Evolutionary conservation across 2,888 invertebrate species (phyloP).

Genomic region (Norana najaformis): DNA sequence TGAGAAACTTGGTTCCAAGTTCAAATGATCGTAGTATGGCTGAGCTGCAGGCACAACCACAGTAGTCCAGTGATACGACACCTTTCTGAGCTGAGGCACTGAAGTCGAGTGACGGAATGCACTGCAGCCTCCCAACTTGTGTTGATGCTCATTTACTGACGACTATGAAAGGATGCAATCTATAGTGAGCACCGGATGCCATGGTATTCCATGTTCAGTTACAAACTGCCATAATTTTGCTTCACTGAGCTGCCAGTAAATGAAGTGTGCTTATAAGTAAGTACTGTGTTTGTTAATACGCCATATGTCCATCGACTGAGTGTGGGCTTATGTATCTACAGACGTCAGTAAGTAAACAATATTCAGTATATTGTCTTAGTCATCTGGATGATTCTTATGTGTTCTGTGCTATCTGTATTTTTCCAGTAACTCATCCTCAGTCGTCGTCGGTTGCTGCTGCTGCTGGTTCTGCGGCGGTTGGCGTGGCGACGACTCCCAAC

Average conservation of each 20-base stretch:
- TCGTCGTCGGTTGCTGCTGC: neutral
- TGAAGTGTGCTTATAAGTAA: too few species aligned
- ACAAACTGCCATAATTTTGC: neutral
- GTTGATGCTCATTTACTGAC: neutral
- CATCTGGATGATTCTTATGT: neutral
- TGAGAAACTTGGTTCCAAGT: too few species aligned
- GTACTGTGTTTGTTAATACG: too few species aligned
- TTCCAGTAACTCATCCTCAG: neutral
- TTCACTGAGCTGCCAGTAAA: neutral
- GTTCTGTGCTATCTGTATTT: neutral
- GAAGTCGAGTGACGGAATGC: too few species aligned
- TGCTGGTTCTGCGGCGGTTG: neutral
- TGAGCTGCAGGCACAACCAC: too few species aligned
- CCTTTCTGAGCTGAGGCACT: too few species aligned
- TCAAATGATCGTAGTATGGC: too few species aligned
- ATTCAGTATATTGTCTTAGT: neutral
- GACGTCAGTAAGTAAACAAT: neutral
- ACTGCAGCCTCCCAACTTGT: neutral
- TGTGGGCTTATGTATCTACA: too few species aligned
- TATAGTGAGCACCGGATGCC: neutral
- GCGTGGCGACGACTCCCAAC: neutral
- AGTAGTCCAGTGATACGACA: too few species aligned
- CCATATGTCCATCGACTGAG: too few species aligned
- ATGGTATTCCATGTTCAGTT: neutral
- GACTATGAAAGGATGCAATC: neutral